Percentiles rank a stretch among this genome's conserved stretches.
Evolutionary conservation across 1,140 invertebrate species (phyloP).

Genomic region (Paraescarpia echinospica): DNA sequence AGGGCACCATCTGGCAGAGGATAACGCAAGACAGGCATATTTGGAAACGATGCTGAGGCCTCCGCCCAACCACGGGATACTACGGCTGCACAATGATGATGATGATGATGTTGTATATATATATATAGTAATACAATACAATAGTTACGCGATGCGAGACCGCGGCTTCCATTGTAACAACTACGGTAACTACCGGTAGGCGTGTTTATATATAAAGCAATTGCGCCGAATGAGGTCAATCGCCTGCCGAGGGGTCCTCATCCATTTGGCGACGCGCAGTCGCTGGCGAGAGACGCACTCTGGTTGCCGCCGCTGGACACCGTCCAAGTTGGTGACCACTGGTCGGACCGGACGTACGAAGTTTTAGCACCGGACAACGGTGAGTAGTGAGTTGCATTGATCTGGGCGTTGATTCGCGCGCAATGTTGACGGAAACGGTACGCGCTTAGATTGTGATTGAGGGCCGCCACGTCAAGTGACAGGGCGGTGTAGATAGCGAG

Average conservation of each 20-base stretch:
- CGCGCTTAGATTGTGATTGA: neutral
- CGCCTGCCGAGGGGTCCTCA: neutral
- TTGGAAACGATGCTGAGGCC: no score
- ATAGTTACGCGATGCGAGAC: neutral
- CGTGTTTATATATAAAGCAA: slow-evolving; percentile 1
- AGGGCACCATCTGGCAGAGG: no score
- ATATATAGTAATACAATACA: no score
- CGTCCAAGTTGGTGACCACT: neutral
- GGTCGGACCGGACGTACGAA: neutral
- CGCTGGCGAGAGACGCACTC: neutral
- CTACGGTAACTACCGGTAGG: neutral
- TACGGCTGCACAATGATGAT: no score
- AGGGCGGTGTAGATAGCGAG: neutral
- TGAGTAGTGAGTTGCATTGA: neutral
- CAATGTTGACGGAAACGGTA: neutral
- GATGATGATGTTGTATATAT: no score
- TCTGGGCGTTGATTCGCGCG: neutral
- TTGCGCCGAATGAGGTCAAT: neutral
- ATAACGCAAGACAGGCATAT: no score
- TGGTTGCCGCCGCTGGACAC: neutral
- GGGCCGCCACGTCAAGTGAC: neutral
- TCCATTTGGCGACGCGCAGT: neutral
- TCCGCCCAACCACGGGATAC: no score
- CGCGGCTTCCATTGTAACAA: neutral
- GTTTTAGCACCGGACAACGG: neutral